These are phyloP conservation scores for Shargacucullia verbasci DNA, from an alignment of 2,888 invertebrate genomes.

Conservation along the genomic window DNA sequence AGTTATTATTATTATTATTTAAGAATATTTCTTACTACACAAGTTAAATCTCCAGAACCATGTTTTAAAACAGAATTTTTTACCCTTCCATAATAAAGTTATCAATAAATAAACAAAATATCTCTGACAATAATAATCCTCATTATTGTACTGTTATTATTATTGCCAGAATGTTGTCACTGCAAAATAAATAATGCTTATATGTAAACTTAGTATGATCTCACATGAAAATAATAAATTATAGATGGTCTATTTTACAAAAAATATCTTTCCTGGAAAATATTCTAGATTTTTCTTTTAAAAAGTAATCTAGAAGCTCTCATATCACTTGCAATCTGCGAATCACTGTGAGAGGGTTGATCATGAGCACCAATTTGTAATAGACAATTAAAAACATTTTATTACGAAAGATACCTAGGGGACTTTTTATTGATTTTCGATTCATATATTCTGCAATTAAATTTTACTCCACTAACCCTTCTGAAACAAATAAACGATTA, in stretches of 20 bases:
- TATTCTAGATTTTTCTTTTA: slow-evolving; percentile 40
- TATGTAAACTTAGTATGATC: slow-evolving; percentile 53
- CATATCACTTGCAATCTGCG: slow-evolving; percentile 59
- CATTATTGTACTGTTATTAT: slow-evolving; percentile 33
- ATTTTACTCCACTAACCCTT: too few species aligned
- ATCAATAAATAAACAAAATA: slow-evolving; percentile 25
- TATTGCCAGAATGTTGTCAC: slow-evolving; percentile 35
- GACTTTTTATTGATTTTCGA: too few species aligned
- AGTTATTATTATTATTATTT: background rate
- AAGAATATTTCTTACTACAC: too few species aligned
- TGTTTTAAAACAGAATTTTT: slow-evolving; percentile 30
- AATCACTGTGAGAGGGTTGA: slow-evolving; percentile 44
- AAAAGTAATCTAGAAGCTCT: slow-evolving; percentile 53
- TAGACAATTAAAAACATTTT: too few species aligned
- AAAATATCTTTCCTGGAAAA: slow-evolving; percentile 37
- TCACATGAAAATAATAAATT: slow-evolving; percentile 42
- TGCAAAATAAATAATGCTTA: slow-evolving; percentile 29
- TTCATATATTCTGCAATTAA: too few species aligned
- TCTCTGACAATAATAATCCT: slow-evolving; percentile 42
- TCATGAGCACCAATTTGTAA: slow-evolving; percentile 35
- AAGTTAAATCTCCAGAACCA: background rate
- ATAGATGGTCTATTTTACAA: slow-evolving; percentile 41
- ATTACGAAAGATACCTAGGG: too few species aligned
- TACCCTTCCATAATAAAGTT: slow-evolving; percentile 17
- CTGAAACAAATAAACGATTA: too few species aligned